These are phyloP conservation scores for Stegostoma tigrinum DNA, from an alignment of 2,113 vertebrate species.

Conservation along the genomic window DNA sequence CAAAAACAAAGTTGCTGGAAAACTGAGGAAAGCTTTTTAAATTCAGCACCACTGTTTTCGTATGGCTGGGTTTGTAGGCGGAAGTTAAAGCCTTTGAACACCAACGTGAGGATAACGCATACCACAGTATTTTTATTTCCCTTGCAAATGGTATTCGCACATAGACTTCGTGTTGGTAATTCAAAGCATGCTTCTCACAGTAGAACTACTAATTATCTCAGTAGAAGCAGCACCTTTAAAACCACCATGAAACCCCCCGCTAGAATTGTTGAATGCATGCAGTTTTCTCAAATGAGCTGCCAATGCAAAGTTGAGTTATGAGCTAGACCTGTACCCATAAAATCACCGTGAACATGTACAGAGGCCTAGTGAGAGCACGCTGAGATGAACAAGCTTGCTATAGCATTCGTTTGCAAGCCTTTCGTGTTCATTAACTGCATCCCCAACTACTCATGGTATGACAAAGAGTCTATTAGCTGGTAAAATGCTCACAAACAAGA, in stretches of 20 bases:
- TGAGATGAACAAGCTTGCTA: neutral
- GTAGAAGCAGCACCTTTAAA: neutral
- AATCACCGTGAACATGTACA: neutral
- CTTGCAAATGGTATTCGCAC: neutral
- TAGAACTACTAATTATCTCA: neutral
- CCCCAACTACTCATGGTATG: no score
- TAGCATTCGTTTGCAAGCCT: neutral
- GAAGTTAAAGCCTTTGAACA: neutral
- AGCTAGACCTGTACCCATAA: neutral
- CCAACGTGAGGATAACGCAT: neutral
- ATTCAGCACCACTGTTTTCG: neutral
- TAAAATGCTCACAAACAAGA: neutral
- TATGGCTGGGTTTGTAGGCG: neutral
- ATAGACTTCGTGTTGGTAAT: neutral
- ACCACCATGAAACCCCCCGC: neutral
- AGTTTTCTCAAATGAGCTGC: neutral
- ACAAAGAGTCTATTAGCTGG: neutral
- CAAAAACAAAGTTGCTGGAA: no score
- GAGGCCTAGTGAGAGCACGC: neutral
- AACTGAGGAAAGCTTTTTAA: neutral
- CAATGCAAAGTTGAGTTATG: neutral
- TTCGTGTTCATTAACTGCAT: neutral
- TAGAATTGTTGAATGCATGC: neutral
- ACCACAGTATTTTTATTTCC: neutral
- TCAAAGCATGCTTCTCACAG: neutral